Evolutionary conservation across 2,113 vertebrate genomes (phyloP), one percentile per base, ranked within the genome.

Genomic region (Cyprichromis sp.): DNA sequence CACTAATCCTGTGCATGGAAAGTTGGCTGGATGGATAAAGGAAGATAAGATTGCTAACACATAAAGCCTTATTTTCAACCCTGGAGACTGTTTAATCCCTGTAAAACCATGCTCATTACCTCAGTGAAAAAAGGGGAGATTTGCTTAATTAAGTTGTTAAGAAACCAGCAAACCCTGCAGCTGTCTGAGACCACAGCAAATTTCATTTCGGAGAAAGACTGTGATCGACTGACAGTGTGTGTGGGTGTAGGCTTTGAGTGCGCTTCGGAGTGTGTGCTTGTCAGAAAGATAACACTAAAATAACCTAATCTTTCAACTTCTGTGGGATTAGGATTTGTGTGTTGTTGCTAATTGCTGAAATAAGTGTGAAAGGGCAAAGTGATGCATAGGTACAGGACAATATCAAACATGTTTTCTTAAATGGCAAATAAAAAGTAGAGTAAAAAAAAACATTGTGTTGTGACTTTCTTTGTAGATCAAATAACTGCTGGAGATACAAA

Each of bases 121-220:
- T 89, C 81, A 31, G 81, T 87, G 82, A 87, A 90, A 94, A 81
- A 94, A 86, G 80, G 86, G 91, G 81, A 91, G 91, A 95, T 95
- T 94, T 92, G 87, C 92, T 92, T 96, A 95, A 96, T 96, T 94
- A 95, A 95, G 88, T 88, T 90, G 92, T 95, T 92, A 93, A 93
- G 91, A 83, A 93, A 93, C 66, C 92, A 88, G 78, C 87, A 95
- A 91, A 87, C 87, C 93, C 89, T 84, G 85, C 92, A 94, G 95
- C 94, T 93, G 88, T 91, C 86, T 87, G 86, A 87, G 81, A 93
- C 88, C 89, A 92, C 76, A 68, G 87, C 85, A 83, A 76, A 93
- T 84, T 90, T 78, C 78, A 93, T 88, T 83, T 86, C 68, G 57
- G 81, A 76, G 63, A 61, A 13, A 61, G 59, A 53, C 24, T 16